Evolutionary conservation across 1,140 invertebrate genomes (phyloP), one percentile per base, ranked within the genome.

Genomic region (Anoplophora glabripennis): DNA sequence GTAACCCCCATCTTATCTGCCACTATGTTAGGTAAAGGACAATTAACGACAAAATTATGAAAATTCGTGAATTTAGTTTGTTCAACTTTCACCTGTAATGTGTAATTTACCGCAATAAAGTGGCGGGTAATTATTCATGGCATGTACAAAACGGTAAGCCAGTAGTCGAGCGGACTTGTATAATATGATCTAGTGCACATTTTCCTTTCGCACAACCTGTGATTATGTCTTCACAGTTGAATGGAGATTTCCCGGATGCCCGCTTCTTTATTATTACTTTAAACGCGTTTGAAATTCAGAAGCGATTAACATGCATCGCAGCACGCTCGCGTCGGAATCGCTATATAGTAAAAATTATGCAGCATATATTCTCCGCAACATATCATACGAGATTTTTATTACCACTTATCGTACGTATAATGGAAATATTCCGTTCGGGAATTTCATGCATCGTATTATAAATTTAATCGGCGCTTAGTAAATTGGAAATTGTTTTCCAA

Each of bases 221-320:
- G 59, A 61, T 61, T 61, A 61, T 49, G 52, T 55, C 59, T 55
- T 61, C 46, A 61, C 59, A 61, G 34, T 47, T 61, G 48, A 54
- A 55, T 56, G 53, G 36, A 36, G 37, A 61, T 45, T 55, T 61
- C 59, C 59, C 59, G 59, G 59, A 61, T 61, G 52, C 53, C 21
- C 35, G 52, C 44, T 55, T 55, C 38, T 49, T 61, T 56, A 61
- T 61, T 56, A 61, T 44, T 45, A 42, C 38, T 34, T 33, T 49
- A 38, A 54, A 49, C 18, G 53, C 59, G 53, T 56, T 56, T 56
- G 52, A 56, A 61, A 45, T 55, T 61, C 59, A 61, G 59, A 55
- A 56, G 59, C 59, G 52, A 61, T 61, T 61, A 61, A 42, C 53
- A 36, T 51, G 52, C 52, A 54, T 52, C 51, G 53, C 51, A 45